phyloP scores from a whole-genome alignment of 2,113 vertebrate genomes.

The Mastomys natalensis region DNA sequence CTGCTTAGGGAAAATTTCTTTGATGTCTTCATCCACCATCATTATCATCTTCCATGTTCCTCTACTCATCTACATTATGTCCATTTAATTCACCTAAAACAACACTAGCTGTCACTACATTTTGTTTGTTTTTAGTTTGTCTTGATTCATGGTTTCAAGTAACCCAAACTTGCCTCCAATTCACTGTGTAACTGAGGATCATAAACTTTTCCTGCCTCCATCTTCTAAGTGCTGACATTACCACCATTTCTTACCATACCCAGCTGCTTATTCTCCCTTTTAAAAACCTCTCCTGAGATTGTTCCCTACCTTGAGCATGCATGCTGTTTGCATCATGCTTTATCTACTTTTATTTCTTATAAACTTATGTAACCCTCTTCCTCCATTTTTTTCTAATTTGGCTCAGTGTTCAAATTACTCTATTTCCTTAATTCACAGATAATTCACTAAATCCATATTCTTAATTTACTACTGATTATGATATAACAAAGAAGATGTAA shows the following conservation, averaged over 20 bases:
- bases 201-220: background rate
- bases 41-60: background rate
- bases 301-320: background rate
- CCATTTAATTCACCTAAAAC: background rate
- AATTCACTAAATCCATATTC: background rate
- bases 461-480: background rate
- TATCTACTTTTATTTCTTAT: background rate
- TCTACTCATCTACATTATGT: fast-evolving
- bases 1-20: background rate
- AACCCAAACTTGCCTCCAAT: background rate
- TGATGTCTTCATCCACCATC: background rate
- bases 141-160: background rate
- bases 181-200: background rate
- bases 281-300: background rate
- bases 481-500: background rate
- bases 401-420: background rate
- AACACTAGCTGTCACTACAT: background rate
- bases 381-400: background rate
- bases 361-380: too few relatives aligned
- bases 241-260: background rate
- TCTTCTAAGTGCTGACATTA: background rate
- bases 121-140: background rate
- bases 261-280: background rate
- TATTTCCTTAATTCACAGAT: background rate
- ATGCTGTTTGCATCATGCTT: fast-evolving